phyloP scores from a whole-genome alignment of 2,888 invertebrate genomes.

The Lasioglossum malachurum region DNA sequence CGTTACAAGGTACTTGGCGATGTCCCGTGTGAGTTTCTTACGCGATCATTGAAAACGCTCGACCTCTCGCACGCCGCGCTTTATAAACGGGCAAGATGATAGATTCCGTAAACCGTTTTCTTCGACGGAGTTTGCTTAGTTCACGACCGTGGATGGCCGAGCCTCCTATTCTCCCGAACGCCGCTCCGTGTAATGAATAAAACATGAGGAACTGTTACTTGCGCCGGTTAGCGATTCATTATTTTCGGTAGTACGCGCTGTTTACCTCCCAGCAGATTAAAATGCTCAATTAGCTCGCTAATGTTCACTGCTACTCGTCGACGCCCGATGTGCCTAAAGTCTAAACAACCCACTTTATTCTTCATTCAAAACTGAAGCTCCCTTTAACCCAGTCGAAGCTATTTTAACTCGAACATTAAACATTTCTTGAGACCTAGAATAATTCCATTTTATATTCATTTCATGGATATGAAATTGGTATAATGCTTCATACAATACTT shows the following conservation, averaged over 20 bases:
- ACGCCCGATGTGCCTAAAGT: not conserved
- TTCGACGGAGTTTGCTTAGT: not conserved
- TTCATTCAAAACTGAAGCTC: no score
- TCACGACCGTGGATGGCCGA: not conserved
- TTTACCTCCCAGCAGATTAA: not conserved
- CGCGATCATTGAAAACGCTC: slow-evolving; percentile 29
- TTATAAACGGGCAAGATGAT: not conserved
- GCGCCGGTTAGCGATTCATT: slow-evolving; percentile 1
- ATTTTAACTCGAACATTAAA: no score
- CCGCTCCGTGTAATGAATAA: not conserved
- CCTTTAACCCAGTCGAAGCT: no score
- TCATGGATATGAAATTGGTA: no score
- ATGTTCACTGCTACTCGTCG: not conserved
- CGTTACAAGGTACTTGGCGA: slow-evolving; percentile 27
- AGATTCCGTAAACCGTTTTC: slow-evolving; percentile 8
- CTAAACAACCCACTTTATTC: not conserved
- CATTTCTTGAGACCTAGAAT: no score
- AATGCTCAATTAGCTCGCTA: not conserved
- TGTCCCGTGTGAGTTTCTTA: slow-evolving; percentile 17
- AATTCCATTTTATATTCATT: no score
- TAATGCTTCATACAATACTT: no score
- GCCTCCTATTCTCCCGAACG: not conserved
- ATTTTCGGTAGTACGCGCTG: not conserved
- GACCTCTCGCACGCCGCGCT: not conserved
- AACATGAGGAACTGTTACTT: not conserved